phyloP scores from a whole-genome alignment of 2,797 vertebrate species.

The Halcyon chelicuti region DNA sequence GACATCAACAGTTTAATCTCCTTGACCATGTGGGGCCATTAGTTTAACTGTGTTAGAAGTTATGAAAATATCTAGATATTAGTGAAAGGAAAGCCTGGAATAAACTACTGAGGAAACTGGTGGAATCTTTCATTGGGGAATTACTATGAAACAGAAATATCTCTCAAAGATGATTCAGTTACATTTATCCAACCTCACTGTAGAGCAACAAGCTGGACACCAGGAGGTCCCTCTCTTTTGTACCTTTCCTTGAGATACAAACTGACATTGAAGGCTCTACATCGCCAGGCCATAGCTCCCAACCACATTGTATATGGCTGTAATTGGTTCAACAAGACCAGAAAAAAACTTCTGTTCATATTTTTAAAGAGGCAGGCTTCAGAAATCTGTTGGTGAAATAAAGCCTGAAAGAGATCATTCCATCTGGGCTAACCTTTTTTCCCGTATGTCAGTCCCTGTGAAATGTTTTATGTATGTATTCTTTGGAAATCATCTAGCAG shows the following conservation, averaged over 20 bases:
- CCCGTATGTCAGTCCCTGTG: slow-evolving; percentile 44
- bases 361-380: slow-evolving; percentile 48
- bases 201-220: background rate
- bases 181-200: background rate
- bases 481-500: slow-evolving; percentile 70
- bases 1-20: background rate
- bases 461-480: slow-evolving; percentile 69
- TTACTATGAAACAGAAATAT: background rate
- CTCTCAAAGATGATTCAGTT: background rate
- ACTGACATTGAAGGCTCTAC: background rate
- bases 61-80: background rate
- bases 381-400: slow-evolving; percentile 43
- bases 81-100: background rate
- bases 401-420: slow-evolving; percentile 52
- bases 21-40: background rate
- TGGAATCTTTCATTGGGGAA: background rate
- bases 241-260: background rate
- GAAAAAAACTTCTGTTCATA: background rate
- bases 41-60: background rate
- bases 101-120: background rate
- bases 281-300: background rate
- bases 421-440: slow-evolving; percentile 63
- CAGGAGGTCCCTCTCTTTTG: background rate
- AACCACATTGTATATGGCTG: background rate
- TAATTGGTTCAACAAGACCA: slow-evolving; percentile 14